Percentiles rank a stretch among this genome's conserved stretches.
These are phyloP conservation scores for Triops cancriformis DNA, from an alignment of 1,140 invertebrate species.

Conservation along the genomic window DNA sequence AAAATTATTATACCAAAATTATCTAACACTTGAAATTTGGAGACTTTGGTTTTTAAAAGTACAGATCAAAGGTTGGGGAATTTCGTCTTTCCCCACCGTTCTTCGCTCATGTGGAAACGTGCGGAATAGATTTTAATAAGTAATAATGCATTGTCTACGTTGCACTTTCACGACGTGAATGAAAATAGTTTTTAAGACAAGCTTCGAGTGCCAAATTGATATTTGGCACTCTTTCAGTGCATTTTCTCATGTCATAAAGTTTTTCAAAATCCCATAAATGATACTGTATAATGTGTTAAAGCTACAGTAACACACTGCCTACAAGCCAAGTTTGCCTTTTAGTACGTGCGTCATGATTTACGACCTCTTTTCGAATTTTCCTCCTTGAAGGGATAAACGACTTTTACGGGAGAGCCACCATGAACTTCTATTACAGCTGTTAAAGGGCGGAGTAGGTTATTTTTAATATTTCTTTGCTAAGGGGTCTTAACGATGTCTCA, in stretches of 20 bases:
- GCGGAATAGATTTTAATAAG: too few relatives aligned
- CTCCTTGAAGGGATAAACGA: neutral
- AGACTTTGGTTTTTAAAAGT: too few relatives aligned
- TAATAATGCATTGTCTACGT: too few relatives aligned
- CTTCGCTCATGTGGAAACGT: too few relatives aligned
- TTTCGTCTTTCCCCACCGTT: too few relatives aligned
- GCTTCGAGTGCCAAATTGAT: too few relatives aligned
- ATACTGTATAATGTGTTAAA: neutral
- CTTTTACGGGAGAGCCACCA: neutral
- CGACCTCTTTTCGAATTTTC: neutral
- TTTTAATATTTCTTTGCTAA: neutral
- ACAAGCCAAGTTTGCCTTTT: neutral
- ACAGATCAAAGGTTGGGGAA: too few relatives aligned
- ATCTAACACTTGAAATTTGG: too few relatives aligned
- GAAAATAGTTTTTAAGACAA: too few relatives aligned
- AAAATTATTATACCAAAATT: too few relatives aligned
- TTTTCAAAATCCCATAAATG: neutral
- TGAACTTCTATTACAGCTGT: neutral
- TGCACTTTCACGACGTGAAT: too few relatives aligned
- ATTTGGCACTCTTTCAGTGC: too few relatives aligned
- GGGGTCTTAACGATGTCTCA: neutral
- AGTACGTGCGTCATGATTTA: constrained; percentile 2
- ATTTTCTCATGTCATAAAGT: neutral
- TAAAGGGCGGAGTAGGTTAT: neutral
- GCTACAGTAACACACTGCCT: neutral